phyloP scores from a whole-genome alignment of 2,797 vertebrate genomes.

The Natrix natrix region DNA sequence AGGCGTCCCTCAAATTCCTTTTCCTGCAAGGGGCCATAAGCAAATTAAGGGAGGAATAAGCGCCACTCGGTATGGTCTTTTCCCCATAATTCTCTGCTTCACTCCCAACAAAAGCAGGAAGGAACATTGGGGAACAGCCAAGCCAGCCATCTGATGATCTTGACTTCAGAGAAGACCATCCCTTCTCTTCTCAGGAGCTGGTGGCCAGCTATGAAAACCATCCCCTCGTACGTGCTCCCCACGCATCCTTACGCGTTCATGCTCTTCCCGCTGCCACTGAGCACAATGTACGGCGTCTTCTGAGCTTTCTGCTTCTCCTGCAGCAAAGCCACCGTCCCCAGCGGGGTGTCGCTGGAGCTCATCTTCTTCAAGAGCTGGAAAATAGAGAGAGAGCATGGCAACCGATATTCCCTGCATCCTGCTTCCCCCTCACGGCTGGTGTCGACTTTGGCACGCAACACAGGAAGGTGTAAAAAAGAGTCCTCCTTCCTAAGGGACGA shows the following conservation, averaged over 20 bases:
- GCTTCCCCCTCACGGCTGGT: background rate
- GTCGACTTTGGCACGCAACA: background rate
- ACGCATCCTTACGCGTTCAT: constrained; percentile 83
- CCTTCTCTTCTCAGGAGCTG: background rate
- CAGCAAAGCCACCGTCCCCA: constrained; percentile 89
- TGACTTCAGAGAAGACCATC: background rate
- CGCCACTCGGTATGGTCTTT: background rate
- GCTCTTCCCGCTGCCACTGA: constrained; percentile 93
- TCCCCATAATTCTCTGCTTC: background rate
- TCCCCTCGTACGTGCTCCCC: rapidly evolving
- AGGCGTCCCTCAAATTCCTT: background rate
- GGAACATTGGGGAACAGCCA: no score
- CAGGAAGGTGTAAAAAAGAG: background rate
- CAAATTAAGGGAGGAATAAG: background rate
- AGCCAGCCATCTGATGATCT: background rate
- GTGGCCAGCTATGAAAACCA: background rate
- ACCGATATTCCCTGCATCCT: no score
- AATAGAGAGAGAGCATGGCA: no score
- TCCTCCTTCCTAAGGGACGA: background rate
- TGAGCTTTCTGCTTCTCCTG: constrained; percentile 96
- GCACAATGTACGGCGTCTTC: constrained; percentile 92
- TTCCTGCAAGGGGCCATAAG: background rate
- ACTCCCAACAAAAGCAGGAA: background rate
- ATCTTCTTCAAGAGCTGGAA: constrained; percentile 88
- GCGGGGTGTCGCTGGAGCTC: constrained; percentile 92